Evolutionary conservation across 1,140 invertebrate species (phyloP), one percentile per base, ranked within the genome.

Genomic region (Oedothorax gibbosus): DNA sequence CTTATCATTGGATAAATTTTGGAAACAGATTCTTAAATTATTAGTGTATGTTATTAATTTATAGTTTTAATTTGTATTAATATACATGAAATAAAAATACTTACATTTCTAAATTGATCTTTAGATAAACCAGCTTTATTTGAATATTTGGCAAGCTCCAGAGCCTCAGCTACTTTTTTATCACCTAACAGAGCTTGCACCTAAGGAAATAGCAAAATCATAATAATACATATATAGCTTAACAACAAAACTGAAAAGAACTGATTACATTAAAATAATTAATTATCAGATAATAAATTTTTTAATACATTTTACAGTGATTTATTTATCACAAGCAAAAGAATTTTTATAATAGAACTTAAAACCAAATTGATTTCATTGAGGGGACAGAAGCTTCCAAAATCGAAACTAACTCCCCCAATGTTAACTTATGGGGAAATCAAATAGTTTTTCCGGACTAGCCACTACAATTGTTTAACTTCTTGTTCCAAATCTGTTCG

Each of bases 101-200:
- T 66, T 87, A 91, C 90, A 87, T 90, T 90, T 65, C 88, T 78
- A 76, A 90, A 91, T 77, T 91, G 91, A 65, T 91, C 90, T 87
- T 89, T 89, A 35, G 87, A 89, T 66, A 91, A 87, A 7, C 90
- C 91, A 78, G 88, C 89, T 85, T 89, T 90, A 80, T 90, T 90
- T 51, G 90, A 89, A 88, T 91, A 91, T 84, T 90, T 89, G 18
- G 91, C 90, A 65, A 92, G 85, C 72, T 92, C 90, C 64, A 92
- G 87, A 15, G 91, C 91, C 87, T 92, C 91, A 18, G 88, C 87
- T 0, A 92, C 91, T 72, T 91, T 88, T 75, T 91, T 90, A 87
- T 91, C 90, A 51, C 87, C 87, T 80, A 92, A 87, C 73, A 92
- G 86, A 14, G 89, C 89, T 87, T 91, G 89, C 65, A 91, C 89